These are phyloP conservation scores for Anser cygnoides DNA, from an alignment of 2,113 vertebrate species.

Conservation along the genomic window DNA sequence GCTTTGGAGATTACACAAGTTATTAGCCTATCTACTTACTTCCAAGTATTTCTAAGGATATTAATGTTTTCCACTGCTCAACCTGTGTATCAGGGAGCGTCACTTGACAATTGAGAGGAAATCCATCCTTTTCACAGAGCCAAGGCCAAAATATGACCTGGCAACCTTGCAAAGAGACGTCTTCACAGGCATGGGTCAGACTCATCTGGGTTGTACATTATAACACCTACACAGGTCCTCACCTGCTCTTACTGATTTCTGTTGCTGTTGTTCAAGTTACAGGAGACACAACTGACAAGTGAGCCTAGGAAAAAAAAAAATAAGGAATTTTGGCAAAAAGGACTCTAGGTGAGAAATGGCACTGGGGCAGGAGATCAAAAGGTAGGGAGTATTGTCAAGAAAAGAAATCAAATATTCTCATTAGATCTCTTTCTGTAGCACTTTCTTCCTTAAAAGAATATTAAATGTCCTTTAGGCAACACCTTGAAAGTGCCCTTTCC, in stretches of 20 bases:
- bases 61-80: conserved; percentile 29
- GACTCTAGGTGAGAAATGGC: not conserved
- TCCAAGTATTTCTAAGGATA: not conserved
- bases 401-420: not conserved
- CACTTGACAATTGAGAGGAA: not conserved
- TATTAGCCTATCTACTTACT: conserved; percentile 12
- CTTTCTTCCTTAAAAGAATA: not conserved
- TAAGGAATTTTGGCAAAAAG: fast-evolving
- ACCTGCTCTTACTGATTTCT: not conserved
- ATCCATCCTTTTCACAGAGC: not conserved
- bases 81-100: not conserved
- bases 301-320: not conserved
- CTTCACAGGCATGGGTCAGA: not conserved
- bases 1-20: conserved; percentile 46
- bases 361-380: not conserved
- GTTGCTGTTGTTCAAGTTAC: not conserved
- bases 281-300: not conserved
- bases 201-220: not conserved
- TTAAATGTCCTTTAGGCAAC: conserved; percentile 8
- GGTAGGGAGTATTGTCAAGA: not conserved
- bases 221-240: not conserved
- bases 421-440: not conserved
- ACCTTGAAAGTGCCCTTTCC: not conserved
- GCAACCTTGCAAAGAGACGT: not conserved
- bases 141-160: not conserved